These are phyloP conservation scores for Aspiorhynchus laticeps DNA, from an alignment of 2,113 vertebrate species.

Conservation along the genomic window DNA sequence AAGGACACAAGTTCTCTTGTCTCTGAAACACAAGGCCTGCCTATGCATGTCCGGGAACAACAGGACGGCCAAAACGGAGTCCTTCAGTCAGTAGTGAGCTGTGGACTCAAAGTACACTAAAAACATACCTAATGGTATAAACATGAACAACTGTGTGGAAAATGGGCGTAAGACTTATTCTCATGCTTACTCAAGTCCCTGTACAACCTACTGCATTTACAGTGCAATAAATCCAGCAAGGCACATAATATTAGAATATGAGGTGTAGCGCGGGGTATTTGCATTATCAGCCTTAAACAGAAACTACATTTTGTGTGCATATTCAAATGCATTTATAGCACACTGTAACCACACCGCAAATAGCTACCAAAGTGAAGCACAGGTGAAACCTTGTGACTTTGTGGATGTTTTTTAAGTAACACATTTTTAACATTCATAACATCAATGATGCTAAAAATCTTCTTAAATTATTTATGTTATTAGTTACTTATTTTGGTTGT, in stretches of 20 bases:
- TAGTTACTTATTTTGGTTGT: not conserved
- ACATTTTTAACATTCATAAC: not conserved
- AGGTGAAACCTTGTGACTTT: not conserved
- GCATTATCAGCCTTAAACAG: not conserved
- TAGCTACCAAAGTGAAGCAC: not conserved
- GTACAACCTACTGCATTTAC: conserved; percentile 49
- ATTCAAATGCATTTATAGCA: not conserved
- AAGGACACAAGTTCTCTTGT: conserved; percentile 30
- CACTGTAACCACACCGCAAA: not conserved
- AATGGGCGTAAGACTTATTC: conserved; percentile 55
- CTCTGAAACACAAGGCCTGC: conserved; percentile 27
- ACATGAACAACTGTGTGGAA: conserved; percentile 46
- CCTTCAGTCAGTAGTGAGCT: not conserved
- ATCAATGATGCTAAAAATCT: not conserved
- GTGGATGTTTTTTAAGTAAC: not conserved
- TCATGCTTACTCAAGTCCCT: conserved; percentile 74
- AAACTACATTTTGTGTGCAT: not conserved
- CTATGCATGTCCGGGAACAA: conserved; percentile 19
- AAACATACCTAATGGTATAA: conserved; percentile 26
- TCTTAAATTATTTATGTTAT: not conserved
- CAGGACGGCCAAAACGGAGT: not conserved
- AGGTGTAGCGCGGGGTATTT: not conserved
- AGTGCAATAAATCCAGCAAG: conserved; percentile 52
- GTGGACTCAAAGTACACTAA: not conserved
- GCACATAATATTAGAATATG: not conserved